These are phyloP conservation scores for Misgurnus mizolepis DNA, from an alignment of 2,113 vertebrate species.

Conservation along the genomic window DNA sequence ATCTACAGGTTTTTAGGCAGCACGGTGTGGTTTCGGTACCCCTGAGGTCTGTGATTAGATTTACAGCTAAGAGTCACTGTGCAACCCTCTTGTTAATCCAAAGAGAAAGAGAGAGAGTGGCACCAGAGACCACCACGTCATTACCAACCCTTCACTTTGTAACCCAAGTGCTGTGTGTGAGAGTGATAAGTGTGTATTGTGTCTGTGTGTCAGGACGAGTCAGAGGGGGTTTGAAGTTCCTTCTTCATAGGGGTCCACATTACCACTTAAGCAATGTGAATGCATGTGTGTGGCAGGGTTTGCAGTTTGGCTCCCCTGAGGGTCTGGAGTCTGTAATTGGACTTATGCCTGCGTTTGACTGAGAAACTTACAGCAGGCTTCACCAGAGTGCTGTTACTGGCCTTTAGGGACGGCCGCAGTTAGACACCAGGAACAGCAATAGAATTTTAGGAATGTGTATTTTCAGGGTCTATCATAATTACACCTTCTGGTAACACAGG, in stretches of 20 bases:
- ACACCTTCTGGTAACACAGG: slow-evolving; percentile 42
- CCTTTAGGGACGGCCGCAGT: slow-evolving; percentile 36
- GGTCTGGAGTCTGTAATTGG: slow-evolving; percentile 45
- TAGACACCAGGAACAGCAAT: slow-evolving; percentile 12
- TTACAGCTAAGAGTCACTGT: slow-evolving; percentile 51
- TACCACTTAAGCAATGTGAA: slow-evolving; percentile 22
- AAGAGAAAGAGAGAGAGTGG: slow-evolving; percentile 30
- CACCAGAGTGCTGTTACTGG: slow-evolving; percentile 21
- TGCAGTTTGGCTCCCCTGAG: slow-evolving; percentile 11
- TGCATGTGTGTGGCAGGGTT: slow-evolving; percentile 18
- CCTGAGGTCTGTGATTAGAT: slow-evolving; percentile 60
- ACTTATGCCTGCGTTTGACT: slow-evolving; percentile 28
- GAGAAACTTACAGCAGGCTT: slow-evolving; percentile 32
- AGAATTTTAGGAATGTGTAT: slow-evolving; percentile 45
- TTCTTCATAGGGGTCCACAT: not conserved
- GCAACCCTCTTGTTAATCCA: slow-evolving; percentile 53
- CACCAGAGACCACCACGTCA: slow-evolving; percentile 8
- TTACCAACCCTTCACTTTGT: slow-evolving; percentile 1
- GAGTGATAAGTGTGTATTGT: slow-evolving; percentile 5
- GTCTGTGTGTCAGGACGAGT: slow-evolving; percentile 4
- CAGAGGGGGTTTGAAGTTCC: slow-evolving; percentile 10
- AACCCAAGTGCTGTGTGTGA: not conserved
- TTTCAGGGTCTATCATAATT: slow-evolving; percentile 38
- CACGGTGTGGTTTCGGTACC: slow-evolving; percentile 5
- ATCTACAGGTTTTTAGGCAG: slow-evolving; percentile 68